Evolutionary conservation across 2,113 vertebrate genomes (phyloP).

Genomic region (Regulus satrapa): DNA sequence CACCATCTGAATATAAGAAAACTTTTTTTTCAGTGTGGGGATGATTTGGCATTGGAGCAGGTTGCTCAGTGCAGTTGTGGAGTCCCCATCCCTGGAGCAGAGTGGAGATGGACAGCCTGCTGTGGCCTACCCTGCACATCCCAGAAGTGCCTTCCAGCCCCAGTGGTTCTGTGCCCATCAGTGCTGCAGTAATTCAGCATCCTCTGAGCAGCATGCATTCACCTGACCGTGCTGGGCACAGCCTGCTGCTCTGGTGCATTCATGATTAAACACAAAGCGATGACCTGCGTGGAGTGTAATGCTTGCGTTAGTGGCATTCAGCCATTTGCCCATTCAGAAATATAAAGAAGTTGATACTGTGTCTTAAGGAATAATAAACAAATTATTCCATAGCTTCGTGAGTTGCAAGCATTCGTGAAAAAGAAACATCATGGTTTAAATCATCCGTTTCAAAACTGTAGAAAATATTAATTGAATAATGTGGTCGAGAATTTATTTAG

Average conservation of each 20-base stretch:
- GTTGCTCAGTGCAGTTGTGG: not conserved
- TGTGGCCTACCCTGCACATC: not conserved
- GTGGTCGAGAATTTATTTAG: conserved; percentile 43
- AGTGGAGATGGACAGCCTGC: not conserved
- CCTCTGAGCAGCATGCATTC: not conserved
- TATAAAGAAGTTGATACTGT: not conserved
- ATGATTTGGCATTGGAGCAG: not conserved
- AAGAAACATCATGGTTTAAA: not conserved
- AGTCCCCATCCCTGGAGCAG: not conserved
- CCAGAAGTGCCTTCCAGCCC: not conserved
- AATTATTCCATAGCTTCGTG: not conserved
- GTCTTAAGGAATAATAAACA: not conserved
- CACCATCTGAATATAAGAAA: not conserved
- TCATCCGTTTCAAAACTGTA: not conserved
- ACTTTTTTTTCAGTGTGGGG: not conserved
- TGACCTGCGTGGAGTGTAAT: not conserved
- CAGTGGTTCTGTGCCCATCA: not conserved
- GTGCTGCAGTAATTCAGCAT: not conserved
- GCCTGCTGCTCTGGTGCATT: not conserved
- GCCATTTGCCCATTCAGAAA: not conserved
- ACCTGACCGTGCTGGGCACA: not conserved
- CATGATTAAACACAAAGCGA: not conserved
- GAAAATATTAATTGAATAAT: not conserved
- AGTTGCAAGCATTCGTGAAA: not conserved
- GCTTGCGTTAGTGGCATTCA: not conserved